A percentile compares a stretch with the other conserved stretches of the same genome.
Evolutionary conservation across 2,797 vertebrate genomes (phyloP).

Genomic region (Enteromius viviparus): DNA sequence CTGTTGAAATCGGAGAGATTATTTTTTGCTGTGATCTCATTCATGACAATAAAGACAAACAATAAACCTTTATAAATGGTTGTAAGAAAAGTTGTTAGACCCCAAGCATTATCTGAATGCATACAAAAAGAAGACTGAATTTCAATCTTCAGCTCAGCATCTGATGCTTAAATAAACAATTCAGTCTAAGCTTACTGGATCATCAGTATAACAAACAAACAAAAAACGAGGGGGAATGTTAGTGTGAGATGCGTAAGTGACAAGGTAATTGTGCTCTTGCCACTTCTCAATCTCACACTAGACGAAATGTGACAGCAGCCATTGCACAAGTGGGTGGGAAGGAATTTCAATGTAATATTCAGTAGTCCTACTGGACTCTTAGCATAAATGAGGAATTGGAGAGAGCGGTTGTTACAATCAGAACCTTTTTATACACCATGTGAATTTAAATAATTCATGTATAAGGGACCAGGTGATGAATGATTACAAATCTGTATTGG

Average conservation of each 20-base stretch:
- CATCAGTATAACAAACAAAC: background rate
- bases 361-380: background rate
- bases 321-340: background rate
- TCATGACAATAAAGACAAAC: constrained; percentile 24
- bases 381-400: constrained; percentile 18
- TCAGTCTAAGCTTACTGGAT: background rate
- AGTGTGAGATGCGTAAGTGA: background rate
- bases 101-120: constrained; percentile 26
- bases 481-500: constrained; percentile 17
- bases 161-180: constrained; percentile 40
- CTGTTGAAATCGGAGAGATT: constrained; percentile 32
- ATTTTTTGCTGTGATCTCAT: constrained; percentile 36
- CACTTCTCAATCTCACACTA: constrained; percentile 21
- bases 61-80: constrained; percentile 27
- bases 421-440: background rate
- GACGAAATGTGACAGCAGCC: background rate
- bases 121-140: constrained; percentile 22
- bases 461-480: constrained; percentile 21
- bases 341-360: constrained; percentile 15
- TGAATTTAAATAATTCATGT: constrained; percentile 21
- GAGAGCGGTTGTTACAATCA: background rate
- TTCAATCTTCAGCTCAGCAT: constrained; percentile 33
- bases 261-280: constrained; percentile 32
- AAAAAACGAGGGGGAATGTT: background rate
- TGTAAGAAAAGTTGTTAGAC: constrained; percentile 17